Evolutionary conservation across 2,888 invertebrate genomes (phyloP), one percentile per base, ranked within the genome.

Genomic region (Troilus luridus): DNA sequence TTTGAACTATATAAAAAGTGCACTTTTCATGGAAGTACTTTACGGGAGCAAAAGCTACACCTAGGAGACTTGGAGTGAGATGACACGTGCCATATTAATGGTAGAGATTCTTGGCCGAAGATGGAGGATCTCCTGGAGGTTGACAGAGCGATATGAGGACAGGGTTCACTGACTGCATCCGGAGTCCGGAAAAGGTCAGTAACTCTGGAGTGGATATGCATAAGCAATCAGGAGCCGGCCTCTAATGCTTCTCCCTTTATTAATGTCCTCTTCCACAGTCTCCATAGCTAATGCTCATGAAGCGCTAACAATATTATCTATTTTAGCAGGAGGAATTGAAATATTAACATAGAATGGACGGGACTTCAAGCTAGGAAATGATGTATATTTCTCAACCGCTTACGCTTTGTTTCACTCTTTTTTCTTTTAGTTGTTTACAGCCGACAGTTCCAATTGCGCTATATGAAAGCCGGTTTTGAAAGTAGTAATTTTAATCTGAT

Each of bases 101-200:
- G 14, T 27, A 3, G 67, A 67, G 67, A 6, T 27, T 67, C 1
- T 9, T 8, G 8, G 21, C 27, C 8, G 72, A 77, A 77, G 72
- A 77, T 27, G 17, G n/a, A 77, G 72, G 72, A 77, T 77, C 72
- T 41, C 8, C 17, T 1, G 56, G n/a, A 85, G 56, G 85, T 85
- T 85, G 85, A 85, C 85, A 85, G 85, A 9, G 12, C 85, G 56
- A 85, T 85, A 85, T 54, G 85, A 85, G 56, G 72, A 41, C 72
- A 17, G 27, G 41, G 85, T 85, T 67, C 85, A 58, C n/a, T 85
- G 85, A 85, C 85, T 85, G 56, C 85, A 85, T 21, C 85, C 85
- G 21, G 85, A 41, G 85, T 85, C 85, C 85, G 85, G 85, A 85
- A 85, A 85, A 85, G 85, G 85, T 85, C 85, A 85, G n/a, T 85